Evolutionary conservation across 2,113 vertebrate genomes (phyloP).

Genomic region (Takifugu bimaculatus): DNA sequence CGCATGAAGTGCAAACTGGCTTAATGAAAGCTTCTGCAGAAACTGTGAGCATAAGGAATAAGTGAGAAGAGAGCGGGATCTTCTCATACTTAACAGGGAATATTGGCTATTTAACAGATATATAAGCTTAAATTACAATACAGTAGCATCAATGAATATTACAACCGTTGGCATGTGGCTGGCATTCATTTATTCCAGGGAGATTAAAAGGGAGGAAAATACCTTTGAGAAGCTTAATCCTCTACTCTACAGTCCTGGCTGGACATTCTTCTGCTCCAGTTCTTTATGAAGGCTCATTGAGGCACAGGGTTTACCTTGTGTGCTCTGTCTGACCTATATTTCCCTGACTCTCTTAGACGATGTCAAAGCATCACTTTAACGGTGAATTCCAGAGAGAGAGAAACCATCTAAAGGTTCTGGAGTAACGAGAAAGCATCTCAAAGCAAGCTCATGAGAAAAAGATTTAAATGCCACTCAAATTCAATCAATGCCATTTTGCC

Average conservation of each 20-base stretch:
- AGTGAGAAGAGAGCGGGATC: not conserved
- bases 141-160: not conserved
- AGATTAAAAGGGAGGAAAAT: constrained; percentile 23
- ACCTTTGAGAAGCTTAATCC: constrained; percentile 11
- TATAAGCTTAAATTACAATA: constrained; percentile 8
- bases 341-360: constrained; percentile 25
- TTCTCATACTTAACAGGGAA: constrained; percentile 10
- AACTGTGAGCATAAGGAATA: constrained; percentile 1
- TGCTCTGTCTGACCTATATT: constrained; percentile 56
- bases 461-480: not conserved
- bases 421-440: constrained; percentile 9
- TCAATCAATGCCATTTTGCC: not conserved
- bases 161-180: not conserved
- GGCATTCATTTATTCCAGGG: not conserved
- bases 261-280: constrained; percentile 54
- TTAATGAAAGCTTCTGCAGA: constrained; percentile 8
- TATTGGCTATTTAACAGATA: not conserved
- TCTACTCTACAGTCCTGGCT: constrained; percentile 14
- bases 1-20: constrained; percentile 11
- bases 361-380: constrained; percentile 29
- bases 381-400: constrained; percentile 21
- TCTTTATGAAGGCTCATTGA: constrained; percentile 33
- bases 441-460: constrained; percentile 13
- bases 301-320: constrained; percentile 52
- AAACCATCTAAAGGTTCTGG: constrained; percentile 1